A percentile compares a stretch with the other conserved stretches of the same genome.
Evolutionary conservation across 2,113 vertebrate species (phyloP).

Genomic region (Marcusenius ussheri): DNA sequence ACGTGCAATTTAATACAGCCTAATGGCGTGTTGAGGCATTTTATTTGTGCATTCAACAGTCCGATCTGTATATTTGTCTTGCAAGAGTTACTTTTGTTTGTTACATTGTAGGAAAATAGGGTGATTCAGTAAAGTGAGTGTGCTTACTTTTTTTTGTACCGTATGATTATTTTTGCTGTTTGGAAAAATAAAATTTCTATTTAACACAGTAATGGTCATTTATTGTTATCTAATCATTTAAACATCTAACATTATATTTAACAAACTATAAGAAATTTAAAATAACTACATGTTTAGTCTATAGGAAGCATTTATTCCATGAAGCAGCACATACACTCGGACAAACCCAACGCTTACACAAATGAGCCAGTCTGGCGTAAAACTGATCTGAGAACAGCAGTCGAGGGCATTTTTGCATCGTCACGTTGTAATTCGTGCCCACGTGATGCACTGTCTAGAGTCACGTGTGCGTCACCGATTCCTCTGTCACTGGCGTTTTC

Average conservation of each 20-base stretch:
- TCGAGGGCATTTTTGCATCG: not conserved
- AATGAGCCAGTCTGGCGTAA: not conserved
- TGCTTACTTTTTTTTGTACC: constrained; percentile 41
- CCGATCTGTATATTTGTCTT: constrained; percentile 23
- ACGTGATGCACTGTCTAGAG: constrained; percentile 43
- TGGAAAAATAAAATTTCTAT: constrained; percentile 57
- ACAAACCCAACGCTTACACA: not conserved
- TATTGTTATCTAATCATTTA: not conserved
- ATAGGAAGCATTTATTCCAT: not conserved
- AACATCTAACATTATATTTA: not conserved
- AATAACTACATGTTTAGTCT: not conserved
- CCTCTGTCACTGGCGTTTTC: not conserved
- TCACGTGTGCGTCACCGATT: constrained; percentile 56
- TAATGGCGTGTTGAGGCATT: constrained; percentile 16
- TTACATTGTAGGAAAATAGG: constrained; percentile 23
- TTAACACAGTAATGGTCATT: constrained; percentile 30
- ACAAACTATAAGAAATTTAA: not conserved
- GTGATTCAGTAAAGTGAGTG: constrained; percentile 31
- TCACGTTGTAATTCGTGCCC: constrained; percentile 21
- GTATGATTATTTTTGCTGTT: constrained; percentile 47
- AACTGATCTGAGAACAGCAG: not conserved
- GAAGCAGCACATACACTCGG: not conserved
- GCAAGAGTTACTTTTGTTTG: constrained; percentile 30
- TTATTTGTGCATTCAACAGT: constrained; percentile 29
- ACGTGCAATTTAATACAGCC: constrained; percentile 36